Base-by-base conservation (phyloP, 2,797 vertebrate genomes). In the Scomberomorus guttatus region DNA sequence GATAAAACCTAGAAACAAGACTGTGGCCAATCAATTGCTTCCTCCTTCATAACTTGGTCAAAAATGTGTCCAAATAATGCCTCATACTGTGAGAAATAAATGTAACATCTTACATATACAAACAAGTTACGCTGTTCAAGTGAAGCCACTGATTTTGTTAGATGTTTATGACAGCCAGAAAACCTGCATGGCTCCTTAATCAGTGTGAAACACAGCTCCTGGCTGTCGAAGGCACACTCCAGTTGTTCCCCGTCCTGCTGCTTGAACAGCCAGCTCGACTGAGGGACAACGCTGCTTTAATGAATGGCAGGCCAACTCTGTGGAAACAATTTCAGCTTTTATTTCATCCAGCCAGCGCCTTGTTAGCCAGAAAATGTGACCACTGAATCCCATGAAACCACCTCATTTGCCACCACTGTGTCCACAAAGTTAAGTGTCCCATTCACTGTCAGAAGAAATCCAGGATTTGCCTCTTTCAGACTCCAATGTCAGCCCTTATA, bases 271-370 rank as follows among this genome's bases (percentile, higher is more conserved):
- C 4, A 69, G 37, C 24, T 7, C 50, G 22, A 18, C 25, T 50
- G 6, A 57, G 5, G 8, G 20, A 22, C 9, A 46, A 60, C 9
- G 2, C 4, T 32, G 48, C 8, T 66, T 37, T 48, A 58, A 25
- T 63, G 22, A 70, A 63, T 34, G 55, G 51, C 29, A 77, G 57
- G 66, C 56, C 17, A 44, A 69, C 46, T 71, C 37, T 68, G 22
- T 59, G 25, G 69, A 60, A 29, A 81, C 63, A 64, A 55, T 63
- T 60, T 59, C 25, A 70, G 39, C 29, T 80, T 80, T 81, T 68
- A 76, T 87, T 86, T 76, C 32, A 71, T 42, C 80, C 62, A 66
- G 52, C 6, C 17, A 57, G 37, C 34, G 77, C 29, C 20, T 67
- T 27, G 17, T 69, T 5, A 59, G 44, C 52, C 34, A 68, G 32